Percentiles rank a stretch among this genome's conserved stretches.
Evolutionary conservation across 2,113 vertebrate genomes (phyloP).

Genomic region (Vidua macroura): DNA sequence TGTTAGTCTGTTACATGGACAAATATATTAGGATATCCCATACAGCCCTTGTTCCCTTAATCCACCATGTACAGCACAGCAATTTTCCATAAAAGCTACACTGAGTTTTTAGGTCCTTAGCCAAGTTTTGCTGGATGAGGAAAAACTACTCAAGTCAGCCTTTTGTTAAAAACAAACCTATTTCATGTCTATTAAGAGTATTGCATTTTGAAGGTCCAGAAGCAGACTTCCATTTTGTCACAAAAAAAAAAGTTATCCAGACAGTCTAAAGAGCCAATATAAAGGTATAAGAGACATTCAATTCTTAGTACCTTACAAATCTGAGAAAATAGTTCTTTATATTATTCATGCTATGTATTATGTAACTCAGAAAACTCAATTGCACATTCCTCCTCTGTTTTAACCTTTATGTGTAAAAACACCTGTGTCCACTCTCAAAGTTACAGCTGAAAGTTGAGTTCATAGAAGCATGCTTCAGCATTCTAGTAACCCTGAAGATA

Average conservation of each 20-base stretch:
- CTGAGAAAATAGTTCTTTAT: neutral
- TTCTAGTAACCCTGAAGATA: neutral
- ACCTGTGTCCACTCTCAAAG: neutral
- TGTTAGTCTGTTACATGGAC: neutral
- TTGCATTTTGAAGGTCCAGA: neutral
- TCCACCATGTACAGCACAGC: neutral
- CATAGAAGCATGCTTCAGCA: neutral
- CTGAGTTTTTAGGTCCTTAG: neutral
- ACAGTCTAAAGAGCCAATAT: neutral
- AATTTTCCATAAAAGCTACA: neutral
- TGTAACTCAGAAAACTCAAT: neutral
- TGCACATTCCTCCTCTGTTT: neutral
- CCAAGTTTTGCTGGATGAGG: neutral
- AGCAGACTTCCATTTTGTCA: neutral
- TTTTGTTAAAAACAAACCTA: neutral
- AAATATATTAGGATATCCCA: neutral
- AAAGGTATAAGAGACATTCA: neutral
- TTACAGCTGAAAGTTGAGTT: neutral
- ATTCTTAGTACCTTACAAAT: neutral
- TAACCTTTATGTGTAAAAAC: neutral
- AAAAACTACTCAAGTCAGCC: neutral
- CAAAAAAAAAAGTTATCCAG: neutral
- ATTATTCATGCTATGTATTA: neutral
- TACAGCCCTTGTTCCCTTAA: neutral
- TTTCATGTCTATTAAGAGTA: neutral